A percentile compares a stretch with the other conserved stretches of the same genome.
phyloP scores from a whole-genome alignment of 1,140 invertebrate genomes.

The Venturia canescens region DNA sequence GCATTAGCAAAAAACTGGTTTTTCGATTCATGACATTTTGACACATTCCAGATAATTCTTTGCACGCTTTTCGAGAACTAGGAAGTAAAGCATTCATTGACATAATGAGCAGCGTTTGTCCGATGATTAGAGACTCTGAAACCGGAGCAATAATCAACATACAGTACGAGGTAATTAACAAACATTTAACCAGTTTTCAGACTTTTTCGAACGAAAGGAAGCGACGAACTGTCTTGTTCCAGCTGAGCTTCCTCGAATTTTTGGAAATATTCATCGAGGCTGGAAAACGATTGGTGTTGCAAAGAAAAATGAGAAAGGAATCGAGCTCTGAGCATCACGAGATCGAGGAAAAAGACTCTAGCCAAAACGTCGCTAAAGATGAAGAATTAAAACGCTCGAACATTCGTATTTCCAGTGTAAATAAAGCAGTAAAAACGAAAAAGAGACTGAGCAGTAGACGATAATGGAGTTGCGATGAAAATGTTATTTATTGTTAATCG shows the following conservation, averaged over 20 bases:
- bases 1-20: neutral
- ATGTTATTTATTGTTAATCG: conserved; percentile 20
- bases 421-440: neutral
- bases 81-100: conserved; percentile 59
- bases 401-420: neutral
- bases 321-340: neutral
- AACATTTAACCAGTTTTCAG: too few species aligned
- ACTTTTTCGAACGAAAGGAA: too few species aligned
- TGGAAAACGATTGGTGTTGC: conserved; percentile 45
- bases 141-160: conserved; percentile 70
- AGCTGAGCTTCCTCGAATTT: conserved; percentile 79
- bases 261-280: conserved; percentile 73
- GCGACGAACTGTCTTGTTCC: conserved; percentile 43
- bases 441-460: conserved; percentile 14
- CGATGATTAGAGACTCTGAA: conserved; percentile 59
- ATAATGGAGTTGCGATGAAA: neutral
- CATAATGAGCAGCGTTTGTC: conserved; percentile 65
- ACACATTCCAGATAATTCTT: conserved; percentile 38
- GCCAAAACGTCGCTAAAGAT: neutral
- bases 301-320: conserved; percentile 13
- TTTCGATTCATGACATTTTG: too few species aligned
- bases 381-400: neutral
- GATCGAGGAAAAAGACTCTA: neutral
- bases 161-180: conserved; percentile 66
- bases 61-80: conserved; percentile 51